Percentiles rank a stretch among this genome's conserved stretches.
Conservation (phyloP, 2,888 invertebrate species). For the Cloeon dipterum region DNA sequence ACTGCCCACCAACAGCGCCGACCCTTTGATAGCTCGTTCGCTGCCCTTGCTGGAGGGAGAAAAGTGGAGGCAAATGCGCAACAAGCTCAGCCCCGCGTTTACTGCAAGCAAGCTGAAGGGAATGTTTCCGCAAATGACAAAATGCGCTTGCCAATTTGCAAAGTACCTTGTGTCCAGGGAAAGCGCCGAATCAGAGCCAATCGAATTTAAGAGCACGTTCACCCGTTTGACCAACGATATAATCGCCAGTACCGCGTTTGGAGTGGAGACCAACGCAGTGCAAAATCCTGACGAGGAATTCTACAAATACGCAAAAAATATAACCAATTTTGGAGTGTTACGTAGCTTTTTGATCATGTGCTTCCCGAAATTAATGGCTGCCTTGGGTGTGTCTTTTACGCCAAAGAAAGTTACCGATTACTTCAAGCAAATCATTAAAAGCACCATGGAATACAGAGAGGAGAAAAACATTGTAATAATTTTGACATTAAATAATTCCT, state of each 20-base stretch:
- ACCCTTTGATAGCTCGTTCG: background rate
- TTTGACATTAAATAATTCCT: background rate
- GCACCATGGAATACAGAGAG: conserved; percentile 23
- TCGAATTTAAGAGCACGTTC: conserved; percentile 5
- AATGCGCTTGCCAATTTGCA: conserved; percentile 23
- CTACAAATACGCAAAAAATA: conserved; percentile 2
- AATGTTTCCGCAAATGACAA: conserved; percentile 33
- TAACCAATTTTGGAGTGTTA: conserved; percentile 4
- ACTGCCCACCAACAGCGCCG: too few relatives aligned
- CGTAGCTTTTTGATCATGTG: background rate
- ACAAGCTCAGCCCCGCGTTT: conserved; percentile 39
- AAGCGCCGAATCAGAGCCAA: conserved; percentile 1
- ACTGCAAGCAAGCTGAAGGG: conserved; percentile 39
- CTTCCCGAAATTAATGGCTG: background rate
- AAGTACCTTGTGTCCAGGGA: background rate
- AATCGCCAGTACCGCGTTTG: conserved; percentile 5
- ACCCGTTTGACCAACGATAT: conserved; percentile 6
- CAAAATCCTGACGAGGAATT: conserved; percentile 3
- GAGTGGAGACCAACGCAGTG: conserved; percentile 5
- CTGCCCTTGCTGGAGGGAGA: conserved; percentile 16
- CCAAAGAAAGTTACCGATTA: conserved; percentile 10
- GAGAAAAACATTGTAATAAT: conserved; percentile 12
- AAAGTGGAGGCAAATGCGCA: conserved; percentile 36
- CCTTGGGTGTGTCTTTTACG: conserved; percentile 1
- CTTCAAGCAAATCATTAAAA: conserved; percentile 22